Conservation (phyloP, 2,888 invertebrate genomes). For the Caenorhabditis wallacei region DNA sequence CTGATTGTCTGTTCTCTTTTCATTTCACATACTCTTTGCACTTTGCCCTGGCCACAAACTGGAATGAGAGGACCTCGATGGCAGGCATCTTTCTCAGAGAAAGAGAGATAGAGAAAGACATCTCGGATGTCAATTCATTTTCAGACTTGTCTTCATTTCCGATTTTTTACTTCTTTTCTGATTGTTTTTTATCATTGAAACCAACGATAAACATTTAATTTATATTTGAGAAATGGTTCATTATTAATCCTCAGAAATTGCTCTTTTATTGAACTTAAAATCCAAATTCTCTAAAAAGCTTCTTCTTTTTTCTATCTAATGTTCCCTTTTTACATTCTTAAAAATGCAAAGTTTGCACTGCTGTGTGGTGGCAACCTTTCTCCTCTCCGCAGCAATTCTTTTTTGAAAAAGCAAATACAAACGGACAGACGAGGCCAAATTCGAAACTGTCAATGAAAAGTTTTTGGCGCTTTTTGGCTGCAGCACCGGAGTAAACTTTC, state of each 20-base stretch:
- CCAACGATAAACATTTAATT: background rate
- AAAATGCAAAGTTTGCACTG: constrained; percentile 57
- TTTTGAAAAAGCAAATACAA: constrained; percentile 52
- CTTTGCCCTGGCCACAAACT: constrained; percentile 26
- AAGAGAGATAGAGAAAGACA: constrained; percentile 21
- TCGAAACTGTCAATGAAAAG: constrained; percentile 57
- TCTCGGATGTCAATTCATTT: constrained; percentile 48
- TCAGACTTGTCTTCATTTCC: constrained; percentile 36
- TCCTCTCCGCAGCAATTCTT: constrained; percentile 29
- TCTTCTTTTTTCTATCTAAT: constrained; percentile 2
- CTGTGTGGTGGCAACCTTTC: constrained; percentile 32
- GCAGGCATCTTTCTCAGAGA: constrained; percentile 30
- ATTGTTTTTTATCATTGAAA: background rate
- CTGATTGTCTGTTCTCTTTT: constrained; percentile 43
- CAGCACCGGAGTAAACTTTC: constrained; percentile 32
- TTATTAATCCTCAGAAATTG: background rate
- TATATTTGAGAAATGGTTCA: background rate
- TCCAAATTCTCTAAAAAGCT: background rate
- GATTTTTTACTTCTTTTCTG: background rate
- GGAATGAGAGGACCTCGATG: constrained; percentile 36
- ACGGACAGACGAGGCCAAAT: constrained; percentile 31
- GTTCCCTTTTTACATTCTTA: constrained; percentile 27
- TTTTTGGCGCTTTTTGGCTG: constrained; percentile 31
- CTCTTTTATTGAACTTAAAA: constrained; percentile 23
- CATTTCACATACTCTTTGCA: constrained; percentile 44